Percentiles rank a stretch among this genome's conserved stretches.
Conservation (phyloP, 2,113 vertebrate species). For the Tretioscincus oriximinensis region DNA sequence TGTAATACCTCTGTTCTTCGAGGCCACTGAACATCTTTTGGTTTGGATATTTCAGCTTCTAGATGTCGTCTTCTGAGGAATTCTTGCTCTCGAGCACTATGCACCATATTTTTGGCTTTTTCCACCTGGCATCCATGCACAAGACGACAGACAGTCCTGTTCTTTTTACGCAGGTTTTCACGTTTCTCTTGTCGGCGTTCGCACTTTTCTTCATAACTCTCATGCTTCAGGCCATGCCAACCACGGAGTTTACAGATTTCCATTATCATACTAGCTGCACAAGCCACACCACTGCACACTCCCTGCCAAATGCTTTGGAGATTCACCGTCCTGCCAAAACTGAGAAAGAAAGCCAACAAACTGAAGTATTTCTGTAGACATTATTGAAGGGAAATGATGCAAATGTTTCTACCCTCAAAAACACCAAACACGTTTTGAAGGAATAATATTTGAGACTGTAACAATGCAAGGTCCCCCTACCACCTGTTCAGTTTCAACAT, state of each 20-base stretch:
- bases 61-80: constrained; percentile 73
- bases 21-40: background rate
- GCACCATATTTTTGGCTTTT: fast-evolving
- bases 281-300: background rate
- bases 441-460: background rate
- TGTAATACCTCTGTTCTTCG: background rate
- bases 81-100: constrained; percentile 64
- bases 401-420: fast-evolving
- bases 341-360: constrained; percentile 2
- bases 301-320: fast-evolving
- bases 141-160: constrained; percentile 56
- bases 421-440: fast-evolving
- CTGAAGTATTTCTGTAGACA: background rate
- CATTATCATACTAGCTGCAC: constrained; percentile 44
- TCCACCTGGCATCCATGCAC: background rate
- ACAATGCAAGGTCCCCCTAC: background rate
- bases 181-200: constrained; percentile 69
- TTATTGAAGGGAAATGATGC: background rate
- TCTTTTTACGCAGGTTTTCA: constrained; percentile 54
- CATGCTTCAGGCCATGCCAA: constrained; percentile 3
- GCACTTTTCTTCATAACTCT: constrained; percentile 73
- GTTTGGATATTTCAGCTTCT: constrained; percentile 24
- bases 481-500: fast-evolving
- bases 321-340: constrained; percentile 32
- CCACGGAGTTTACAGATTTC: constrained; percentile 23